phyloP scores from a whole-genome alignment of 2,888 invertebrate species.

The Brachynemurus nebulosus region DNA sequence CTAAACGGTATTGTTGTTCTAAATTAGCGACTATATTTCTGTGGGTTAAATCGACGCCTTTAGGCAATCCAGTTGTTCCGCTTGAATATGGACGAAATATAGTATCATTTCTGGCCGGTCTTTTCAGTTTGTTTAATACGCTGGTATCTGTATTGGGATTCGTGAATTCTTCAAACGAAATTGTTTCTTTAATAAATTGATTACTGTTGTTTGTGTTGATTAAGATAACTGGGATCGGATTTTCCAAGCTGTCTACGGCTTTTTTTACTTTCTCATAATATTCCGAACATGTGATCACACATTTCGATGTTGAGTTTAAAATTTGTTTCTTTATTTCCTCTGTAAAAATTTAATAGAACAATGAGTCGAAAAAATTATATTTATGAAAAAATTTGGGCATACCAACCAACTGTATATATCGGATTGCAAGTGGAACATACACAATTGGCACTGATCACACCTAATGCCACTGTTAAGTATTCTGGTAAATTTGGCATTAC shows the following conservation, averaged over 20 bases:
- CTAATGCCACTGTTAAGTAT: slow-evolving; percentile 21
- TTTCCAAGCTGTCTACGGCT: slow-evolving; percentile 33
- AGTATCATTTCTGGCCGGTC: slow-evolving; percentile 40
- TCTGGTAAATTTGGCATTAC: slow-evolving; percentile 28
- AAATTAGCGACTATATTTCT: slow-evolving; percentile 40
- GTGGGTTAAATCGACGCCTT: slow-evolving; percentile 57
- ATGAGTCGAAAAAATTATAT: neutral
- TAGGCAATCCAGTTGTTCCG: slow-evolving; percentile 72
- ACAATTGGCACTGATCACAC: slow-evolving; percentile 22
- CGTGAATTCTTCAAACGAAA: slow-evolving; percentile 46
- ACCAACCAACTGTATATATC: slow-evolving; percentile 17
- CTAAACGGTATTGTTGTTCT: slow-evolving; percentile 26
- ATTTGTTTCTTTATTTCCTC: slow-evolving; percentile 58
- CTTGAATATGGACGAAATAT: slow-evolving; percentile 69
- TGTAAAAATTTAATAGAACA: slow-evolving; percentile 24
- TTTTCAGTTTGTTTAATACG: slow-evolving; percentile 35
- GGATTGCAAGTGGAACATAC: slow-evolving; percentile 19
- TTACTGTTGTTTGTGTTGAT: slow-evolving; percentile 31
- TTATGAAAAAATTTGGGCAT: neutral
- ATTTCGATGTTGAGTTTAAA: slow-evolving; percentile 44
- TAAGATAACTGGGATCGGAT: slow-evolving; percentile 36
- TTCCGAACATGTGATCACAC: slow-evolving; percentile 43
- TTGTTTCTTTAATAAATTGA: slow-evolving; percentile 35
- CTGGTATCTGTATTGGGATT: slow-evolving; percentile 35
- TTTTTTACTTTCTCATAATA: slow-evolving; percentile 35